phyloP scores from a whole-genome alignment of 2,888 invertebrate species.

The Ctena decussata region DNA sequence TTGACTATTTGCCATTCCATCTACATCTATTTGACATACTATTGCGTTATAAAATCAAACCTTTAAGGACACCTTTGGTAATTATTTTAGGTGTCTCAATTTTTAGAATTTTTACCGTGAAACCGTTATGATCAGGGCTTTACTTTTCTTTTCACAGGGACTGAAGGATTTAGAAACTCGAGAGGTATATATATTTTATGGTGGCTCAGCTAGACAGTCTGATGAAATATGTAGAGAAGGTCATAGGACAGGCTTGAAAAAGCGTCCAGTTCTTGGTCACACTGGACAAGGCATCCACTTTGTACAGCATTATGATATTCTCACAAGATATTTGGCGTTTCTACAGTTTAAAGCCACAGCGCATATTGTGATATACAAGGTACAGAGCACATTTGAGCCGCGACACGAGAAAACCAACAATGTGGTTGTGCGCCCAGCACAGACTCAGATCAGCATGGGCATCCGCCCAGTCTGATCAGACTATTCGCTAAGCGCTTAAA shows the following conservation, averaged over 20 bases:
- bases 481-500: no score
- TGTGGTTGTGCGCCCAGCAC: no score
- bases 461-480: no score
- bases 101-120: no score
- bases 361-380: slow-evolving; percentile 63
- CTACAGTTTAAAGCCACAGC: slow-evolving; percentile 45
- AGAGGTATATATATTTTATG: slow-evolving; percentile 57
- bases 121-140: no score
- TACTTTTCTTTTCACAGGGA: slow-evolving; percentile 44
- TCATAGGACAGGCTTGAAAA: slow-evolving; percentile 47
- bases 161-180: slow-evolving; percentile 41
- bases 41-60: no score
- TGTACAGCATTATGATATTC: slow-evolving; percentile 64
- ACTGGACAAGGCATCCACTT: slow-evolving; percentile 67
- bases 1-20: no score
- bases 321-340: slow-evolving; percentile 59
- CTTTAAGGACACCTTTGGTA: no score
- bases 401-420: no score
- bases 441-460: no score
- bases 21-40: no score
- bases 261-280: slow-evolving; percentile 64
- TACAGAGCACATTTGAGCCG: slow-evolving; percentile 28
- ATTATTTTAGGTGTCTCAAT: no score
- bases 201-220: slow-evolving; percentile 53
- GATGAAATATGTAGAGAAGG: slow-evolving; percentile 63